These are phyloP conservation scores for Mystacides longicornis DNA, from an alignment of 2,888 invertebrate genomes.

Conservation along the genomic window DNA sequence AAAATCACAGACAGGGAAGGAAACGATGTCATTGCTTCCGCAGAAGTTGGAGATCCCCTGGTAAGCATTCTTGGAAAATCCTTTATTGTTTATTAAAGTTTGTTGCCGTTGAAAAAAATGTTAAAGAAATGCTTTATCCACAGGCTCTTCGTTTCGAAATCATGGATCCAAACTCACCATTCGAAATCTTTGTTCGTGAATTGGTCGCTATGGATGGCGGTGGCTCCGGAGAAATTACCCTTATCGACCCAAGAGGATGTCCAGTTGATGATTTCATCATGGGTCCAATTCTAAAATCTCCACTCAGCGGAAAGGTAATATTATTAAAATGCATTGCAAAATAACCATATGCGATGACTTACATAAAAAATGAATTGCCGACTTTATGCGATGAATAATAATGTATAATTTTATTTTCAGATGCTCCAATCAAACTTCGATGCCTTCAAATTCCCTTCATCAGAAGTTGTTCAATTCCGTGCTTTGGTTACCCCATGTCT, in stretches of 20 bases:
- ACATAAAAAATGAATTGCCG: not conserved
- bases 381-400: not conserved
- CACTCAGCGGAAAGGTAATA: constrained; percentile 67
- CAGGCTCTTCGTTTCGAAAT: constrained; percentile 84
- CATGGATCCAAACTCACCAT: constrained; percentile 85
- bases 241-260: constrained; percentile 87
- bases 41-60: constrained; percentile 88
- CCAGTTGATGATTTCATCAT: constrained; percentile 92
- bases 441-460: constrained; percentile 94
- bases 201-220: constrained; percentile 91
- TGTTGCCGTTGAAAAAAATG: too few species aligned
- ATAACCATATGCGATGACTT: not conserved
- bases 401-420: constrained; percentile 41
- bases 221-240: constrained; percentile 84
- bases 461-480: constrained; percentile 90
- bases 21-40: constrained; percentile 75
- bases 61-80: too few species aligned
- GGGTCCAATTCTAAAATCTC: constrained; percentile 83
- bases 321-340: not conserved
- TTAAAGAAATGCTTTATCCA: too few species aligned
- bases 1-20: constrained; percentile 81
- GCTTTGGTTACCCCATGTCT: constrained; percentile 93
- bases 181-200: constrained; percentile 92
- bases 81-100: too few species aligned
- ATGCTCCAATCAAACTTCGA: constrained; percentile 85